These are phyloP conservation scores for Pithecia hirsuta DNA, from an alignment of 2,797 vertebrate species.

Conservation along the genomic window DNA sequence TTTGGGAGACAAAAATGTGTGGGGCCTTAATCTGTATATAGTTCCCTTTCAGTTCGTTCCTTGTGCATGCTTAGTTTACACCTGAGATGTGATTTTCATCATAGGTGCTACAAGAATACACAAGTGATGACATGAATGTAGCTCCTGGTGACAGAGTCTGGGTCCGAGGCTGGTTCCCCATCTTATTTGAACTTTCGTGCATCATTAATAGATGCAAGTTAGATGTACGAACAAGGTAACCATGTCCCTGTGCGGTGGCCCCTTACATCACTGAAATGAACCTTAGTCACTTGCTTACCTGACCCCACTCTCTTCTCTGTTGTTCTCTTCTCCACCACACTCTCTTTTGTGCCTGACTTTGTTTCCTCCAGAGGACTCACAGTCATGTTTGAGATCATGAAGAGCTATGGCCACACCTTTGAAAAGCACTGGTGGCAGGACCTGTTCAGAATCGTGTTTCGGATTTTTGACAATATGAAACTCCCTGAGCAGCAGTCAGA, in stretches of 20 bases:
- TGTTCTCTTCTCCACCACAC: background rate
- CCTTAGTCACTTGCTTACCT: background rate
- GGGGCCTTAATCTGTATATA: background rate
- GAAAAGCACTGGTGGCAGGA: conserved; percentile 99
- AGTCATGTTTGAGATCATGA: conserved; percentile 99
- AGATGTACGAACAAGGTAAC: conserved; percentile 95
- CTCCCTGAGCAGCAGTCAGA: conserved; percentile 97
- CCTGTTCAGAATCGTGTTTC: conserved; percentile 96
- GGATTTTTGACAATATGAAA: conserved; percentile 99
- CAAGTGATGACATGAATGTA: conserved; percentile 98
- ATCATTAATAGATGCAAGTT: conserved; percentile 98
- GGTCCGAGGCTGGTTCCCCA: conserved; percentile 98
- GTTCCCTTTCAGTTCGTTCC: background rate
- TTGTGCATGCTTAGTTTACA: background rate
- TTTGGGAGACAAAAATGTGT: background rate
- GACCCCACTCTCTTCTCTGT: background rate
- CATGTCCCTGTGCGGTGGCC: background rate
- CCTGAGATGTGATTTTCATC: conserved; percentile 44
- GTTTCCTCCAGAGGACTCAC: conserved; percentile 91
- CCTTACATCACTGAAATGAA: background rate
- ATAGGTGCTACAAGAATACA: conserved; percentile 95
- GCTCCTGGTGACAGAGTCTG: conserved; percentile 96
- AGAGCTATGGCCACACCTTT: conserved; percentile 96
- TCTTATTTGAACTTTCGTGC: conserved; percentile 97
- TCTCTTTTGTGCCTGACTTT: background rate